Percentiles rank a stretch among this genome's conserved stretches.
phyloP scores from a whole-genome alignment of 2,113 vertebrate species.

The Semicossyphus pulcher region DNA sequence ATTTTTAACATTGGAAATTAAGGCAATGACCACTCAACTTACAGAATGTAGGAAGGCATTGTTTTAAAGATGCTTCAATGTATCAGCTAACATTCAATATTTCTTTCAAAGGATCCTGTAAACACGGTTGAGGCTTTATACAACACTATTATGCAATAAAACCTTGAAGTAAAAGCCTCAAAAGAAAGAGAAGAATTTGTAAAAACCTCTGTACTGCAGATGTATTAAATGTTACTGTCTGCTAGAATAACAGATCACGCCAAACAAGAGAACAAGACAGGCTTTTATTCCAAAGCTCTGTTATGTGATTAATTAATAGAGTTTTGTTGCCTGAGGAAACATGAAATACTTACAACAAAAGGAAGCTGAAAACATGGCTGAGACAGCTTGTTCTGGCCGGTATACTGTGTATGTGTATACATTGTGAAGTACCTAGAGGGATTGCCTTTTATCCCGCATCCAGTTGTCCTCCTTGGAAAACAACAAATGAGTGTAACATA shows the following conservation, averaged over 20 bases:
- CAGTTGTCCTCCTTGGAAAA: constrained; percentile 39
- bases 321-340: constrained; percentile 23
- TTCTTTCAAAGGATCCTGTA: not conserved
- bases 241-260: not conserved
- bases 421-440: not conserved
- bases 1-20: too few species aligned
- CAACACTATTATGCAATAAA: not conserved
- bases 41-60: too few species aligned
- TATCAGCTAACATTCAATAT: too few species aligned
- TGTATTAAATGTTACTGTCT: not conserved
- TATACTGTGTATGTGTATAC: not conserved
- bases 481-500: not conserved
- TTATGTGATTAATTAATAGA: not conserved
- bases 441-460: constrained; percentile 34
- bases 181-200: not conserved
- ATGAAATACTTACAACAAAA: constrained; percentile 37
- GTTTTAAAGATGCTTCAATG: too few species aligned
- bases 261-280: not conserved
- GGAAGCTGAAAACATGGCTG: constrained; percentile 15
- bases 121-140: not conserved
- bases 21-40: too few species aligned
- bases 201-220: not conserved
- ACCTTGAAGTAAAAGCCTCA: not conserved
- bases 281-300: not conserved
- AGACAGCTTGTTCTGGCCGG: constrained; percentile 11